phyloP scores from a whole-genome alignment of 2,888 invertebrate genomes.

The Epirrita christyi region DNA sequence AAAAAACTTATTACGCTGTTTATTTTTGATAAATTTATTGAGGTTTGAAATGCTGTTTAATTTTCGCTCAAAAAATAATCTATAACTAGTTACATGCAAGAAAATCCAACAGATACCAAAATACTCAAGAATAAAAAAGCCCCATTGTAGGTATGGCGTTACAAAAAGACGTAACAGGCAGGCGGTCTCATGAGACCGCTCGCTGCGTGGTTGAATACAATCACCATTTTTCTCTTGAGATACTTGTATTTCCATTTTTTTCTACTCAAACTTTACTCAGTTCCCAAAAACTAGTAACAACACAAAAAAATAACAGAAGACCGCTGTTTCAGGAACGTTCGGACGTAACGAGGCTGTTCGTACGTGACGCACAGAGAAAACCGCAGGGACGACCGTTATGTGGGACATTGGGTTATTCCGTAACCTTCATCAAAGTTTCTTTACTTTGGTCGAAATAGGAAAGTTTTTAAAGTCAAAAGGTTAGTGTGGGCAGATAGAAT shows the following conservation, averaged over 20 bases:
- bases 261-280: too few relatives aligned
- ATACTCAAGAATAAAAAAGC: too few relatives aligned
- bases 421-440: background rate
- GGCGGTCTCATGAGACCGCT: constrained; percentile 8
- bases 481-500: too few relatives aligned
- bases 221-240: constrained; percentile 18
- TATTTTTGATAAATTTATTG: background rate
- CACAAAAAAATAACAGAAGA: constrained; percentile 1
- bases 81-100: too few relatives aligned
- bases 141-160: background rate
- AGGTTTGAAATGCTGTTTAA: too few relatives aligned
- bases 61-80: too few relatives aligned
- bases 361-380: constrained; percentile 33
- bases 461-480: too few relatives aligned
- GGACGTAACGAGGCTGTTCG: constrained; percentile 19
- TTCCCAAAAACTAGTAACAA: too few relatives aligned
- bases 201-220: constrained; percentile 25
- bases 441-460: too few relatives aligned
- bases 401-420: constrained; percentile 10
- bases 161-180: constrained; percentile 3
- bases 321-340: background rate
- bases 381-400: constrained; percentile 15
- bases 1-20: too few relatives aligned
- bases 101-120: background rate
- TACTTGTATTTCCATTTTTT: constrained; percentile 4